phyloP scores from a whole-genome alignment of 2,113 vertebrate genomes.

The Myrmecobius fasciatus region DNA sequence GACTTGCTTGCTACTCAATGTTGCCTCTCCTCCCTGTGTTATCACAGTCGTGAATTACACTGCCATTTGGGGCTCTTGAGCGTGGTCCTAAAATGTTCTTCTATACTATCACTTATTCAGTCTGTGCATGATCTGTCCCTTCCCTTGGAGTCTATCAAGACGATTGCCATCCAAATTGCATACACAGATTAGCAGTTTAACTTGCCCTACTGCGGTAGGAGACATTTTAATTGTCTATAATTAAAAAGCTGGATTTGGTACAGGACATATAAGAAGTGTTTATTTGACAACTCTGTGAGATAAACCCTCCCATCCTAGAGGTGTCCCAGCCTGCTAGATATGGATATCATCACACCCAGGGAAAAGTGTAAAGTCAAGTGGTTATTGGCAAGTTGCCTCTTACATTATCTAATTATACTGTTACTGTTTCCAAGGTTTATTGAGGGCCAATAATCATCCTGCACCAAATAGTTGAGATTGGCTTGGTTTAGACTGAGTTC shows the following conservation, averaged over 20 bases:
- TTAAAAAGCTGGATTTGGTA: slow-evolving; percentile 50
- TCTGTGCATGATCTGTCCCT: neutral
- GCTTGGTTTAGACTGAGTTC: slow-evolving; percentile 25
- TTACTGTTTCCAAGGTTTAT: neutral
- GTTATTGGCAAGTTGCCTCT: slow-evolving; percentile 48
- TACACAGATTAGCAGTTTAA: slow-evolving; percentile 36
- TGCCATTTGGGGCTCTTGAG: neutral
- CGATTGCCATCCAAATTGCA: slow-evolving; percentile 32
- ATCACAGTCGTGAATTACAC: neutral
- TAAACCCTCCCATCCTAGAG: slow-evolving; percentile 35
- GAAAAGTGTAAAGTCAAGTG: slow-evolving; percentile 24
- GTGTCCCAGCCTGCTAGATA: slow-evolving; percentile 11
- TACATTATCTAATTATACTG: slow-evolving; percentile 7
- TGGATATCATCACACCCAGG: slow-evolving; percentile 20
- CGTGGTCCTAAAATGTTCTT: neutral
- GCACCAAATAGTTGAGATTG: slow-evolving; percentile 26
- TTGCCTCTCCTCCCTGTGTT: slow-evolving; percentile 10
- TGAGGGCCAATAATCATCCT: neutral
- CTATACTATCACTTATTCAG: neutral
- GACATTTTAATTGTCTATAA: slow-evolving; percentile 5
- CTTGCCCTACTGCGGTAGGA: neutral
- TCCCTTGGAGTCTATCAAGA: slow-evolving; percentile 1
- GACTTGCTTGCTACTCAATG: neutral
- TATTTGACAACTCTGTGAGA: slow-evolving; percentile 41
- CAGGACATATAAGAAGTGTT: slow-evolving; percentile 45